These are phyloP conservation scores for Dipus sagitta DNA, from an alignment of 2,797 vertebrate genomes.

Conservation along the genomic window DNA sequence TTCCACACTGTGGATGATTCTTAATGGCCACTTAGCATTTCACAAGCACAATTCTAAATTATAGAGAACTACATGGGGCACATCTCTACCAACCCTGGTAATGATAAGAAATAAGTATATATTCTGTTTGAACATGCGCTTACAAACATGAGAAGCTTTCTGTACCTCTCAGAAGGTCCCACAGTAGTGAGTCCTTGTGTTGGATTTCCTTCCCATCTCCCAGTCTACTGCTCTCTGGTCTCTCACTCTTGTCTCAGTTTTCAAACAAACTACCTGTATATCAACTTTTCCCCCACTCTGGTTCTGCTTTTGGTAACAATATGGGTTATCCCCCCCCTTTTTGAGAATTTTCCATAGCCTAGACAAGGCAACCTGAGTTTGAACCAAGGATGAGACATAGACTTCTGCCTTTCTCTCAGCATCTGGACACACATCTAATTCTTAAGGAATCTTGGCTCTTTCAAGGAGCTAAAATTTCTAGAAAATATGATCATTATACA, in stretches of 20 bases:
- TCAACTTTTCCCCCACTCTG: neutral
- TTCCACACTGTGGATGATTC: neutral
- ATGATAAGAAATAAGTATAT: neutral
- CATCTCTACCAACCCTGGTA: neutral
- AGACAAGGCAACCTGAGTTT: neutral
- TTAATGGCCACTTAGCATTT: neutral
- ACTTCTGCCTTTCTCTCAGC: neutral
- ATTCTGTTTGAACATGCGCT: neutral
- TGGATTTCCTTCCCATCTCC: neutral
- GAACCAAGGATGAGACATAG: neutral
- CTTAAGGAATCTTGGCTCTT: neutral
- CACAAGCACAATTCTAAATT: neutral
- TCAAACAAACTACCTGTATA: neutral
- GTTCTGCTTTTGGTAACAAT: neutral
- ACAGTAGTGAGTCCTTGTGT: neutral
- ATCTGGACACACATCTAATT: neutral
- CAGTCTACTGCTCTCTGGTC: neutral
- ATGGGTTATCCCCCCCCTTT: neutral
- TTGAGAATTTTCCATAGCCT: neutral
- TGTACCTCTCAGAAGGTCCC: neutral
- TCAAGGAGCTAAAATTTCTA: conserved; percentile 41
- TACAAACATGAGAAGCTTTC: neutral
- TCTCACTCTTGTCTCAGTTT: neutral
- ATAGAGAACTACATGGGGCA: neutral
- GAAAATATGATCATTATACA: conserved; percentile 42